Base-by-base conservation (phyloP, 2,888 invertebrate species). In the Elaeidobius kamerunicus region DNA sequence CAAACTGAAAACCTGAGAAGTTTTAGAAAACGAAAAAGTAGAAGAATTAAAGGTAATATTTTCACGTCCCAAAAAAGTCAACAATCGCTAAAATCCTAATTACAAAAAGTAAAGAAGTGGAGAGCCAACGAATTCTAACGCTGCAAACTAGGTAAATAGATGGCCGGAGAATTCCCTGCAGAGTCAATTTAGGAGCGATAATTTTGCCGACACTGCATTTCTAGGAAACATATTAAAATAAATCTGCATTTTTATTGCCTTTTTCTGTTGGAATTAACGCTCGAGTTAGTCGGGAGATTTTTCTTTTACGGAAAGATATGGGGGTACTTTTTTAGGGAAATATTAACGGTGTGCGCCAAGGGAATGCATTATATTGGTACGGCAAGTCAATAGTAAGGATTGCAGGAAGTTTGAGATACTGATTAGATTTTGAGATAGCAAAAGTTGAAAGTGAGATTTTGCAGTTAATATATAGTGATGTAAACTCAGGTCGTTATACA, bases 231-330 rank as follows among this genome's bases (percentile, higher is more conserved):
- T 51, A 55, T 51, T 55, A 51, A 51, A 51, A 55, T 51, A 51
- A 51, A 55, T 55, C 55, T 55, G 55, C 55, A 55, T 55, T 55
- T 55, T 55, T 55, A 55, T 55, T 55, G 50, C 55, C 47, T 42
- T 51, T 55, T 55, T 51, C 47, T 55, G 47, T 23, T 20, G 27
- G 51, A 51, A 55, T 51, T 55, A 55, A 55, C 55, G 55, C 55
- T 47, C 41, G 44, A 51, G 55, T 51, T 55, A 51, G 55, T 43
- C 51, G 32, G 38, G 23, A 38, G 43, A 53, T 53, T 48, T 53
- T 48, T 53, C 43, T 43, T 53, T 43, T 27, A 23, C 17, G 36
- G 30, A 42, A 38, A 52, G 38, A 49, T 48, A 40, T 28, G 40
- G 20, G 40, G n/a, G 4, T 11, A 11, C 30, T 30, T 30, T 30